Evolutionary conservation across 2,888 invertebrate genomes (phyloP).

Genomic region (Eristalis pertinax): DNA sequence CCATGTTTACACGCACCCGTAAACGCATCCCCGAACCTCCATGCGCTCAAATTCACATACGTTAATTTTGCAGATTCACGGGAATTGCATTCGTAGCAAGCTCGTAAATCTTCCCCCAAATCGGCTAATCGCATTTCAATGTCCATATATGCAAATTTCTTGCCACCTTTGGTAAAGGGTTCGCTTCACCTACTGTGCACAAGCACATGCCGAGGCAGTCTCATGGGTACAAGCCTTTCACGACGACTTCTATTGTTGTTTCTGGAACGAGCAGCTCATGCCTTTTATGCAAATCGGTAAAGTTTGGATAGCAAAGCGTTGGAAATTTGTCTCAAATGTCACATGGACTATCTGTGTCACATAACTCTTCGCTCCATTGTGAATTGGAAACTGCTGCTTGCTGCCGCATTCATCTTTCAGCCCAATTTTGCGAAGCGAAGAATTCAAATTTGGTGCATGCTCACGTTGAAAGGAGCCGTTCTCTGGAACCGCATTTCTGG

Average conservation of each 20-base stretch:
- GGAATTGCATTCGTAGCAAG: slow-evolving; percentile 48
- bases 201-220: slow-evolving; percentile 3
- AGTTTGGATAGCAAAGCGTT: slow-evolving; percentile 68
- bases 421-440: slow-evolving; percentile 20
- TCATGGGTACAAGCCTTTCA: slow-evolving; percentile 34
- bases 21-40: not conserved
- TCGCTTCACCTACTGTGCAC: slow-evolving; percentile 23
- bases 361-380: slow-evolving; percentile 54
- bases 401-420: slow-evolving; percentile 24
- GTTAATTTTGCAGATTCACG: slow-evolving; percentile 43
- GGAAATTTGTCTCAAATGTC: slow-evolving; percentile 70
- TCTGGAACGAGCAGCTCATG: slow-evolving; percentile 45
- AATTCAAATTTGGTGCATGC: slow-evolving; percentile 41
- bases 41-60: not conserved
- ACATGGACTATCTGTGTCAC: slow-evolving; percentile 61
- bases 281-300: slow-evolving; percentile 67
- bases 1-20: not conserved
- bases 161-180: slow-evolving; percentile 64
- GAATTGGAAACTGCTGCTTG: slow-evolving; percentile 50
- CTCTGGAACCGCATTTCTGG: slow-evolving; percentile 45
- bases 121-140: slow-evolving; percentile 72
- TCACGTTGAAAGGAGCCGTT: slow-evolving; percentile 18
- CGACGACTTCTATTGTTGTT: slow-evolving; percentile 65
- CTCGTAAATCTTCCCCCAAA: slow-evolving; percentile 69
- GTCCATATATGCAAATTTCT: slow-evolving; percentile 70